These are phyloP conservation scores for Nixonia krombeini DNA, from an alignment of 1,140 invertebrate species.

Conservation along the genomic window DNA sequence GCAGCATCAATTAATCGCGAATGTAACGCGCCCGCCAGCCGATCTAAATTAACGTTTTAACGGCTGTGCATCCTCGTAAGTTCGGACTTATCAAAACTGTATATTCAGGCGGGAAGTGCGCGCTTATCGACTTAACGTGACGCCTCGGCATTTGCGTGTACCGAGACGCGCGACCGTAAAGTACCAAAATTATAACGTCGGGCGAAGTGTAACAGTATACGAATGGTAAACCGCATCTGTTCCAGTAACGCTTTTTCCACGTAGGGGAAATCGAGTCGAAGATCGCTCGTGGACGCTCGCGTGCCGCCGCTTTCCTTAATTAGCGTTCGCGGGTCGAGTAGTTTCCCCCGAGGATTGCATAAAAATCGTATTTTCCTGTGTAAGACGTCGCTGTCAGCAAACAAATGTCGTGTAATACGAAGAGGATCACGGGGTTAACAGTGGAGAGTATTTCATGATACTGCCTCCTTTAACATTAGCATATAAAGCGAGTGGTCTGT, in stretches of 20 bases:
- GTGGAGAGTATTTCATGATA: conserved; percentile 57
- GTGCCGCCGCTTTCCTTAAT: no score
- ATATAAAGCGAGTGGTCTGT: conserved; percentile 60
- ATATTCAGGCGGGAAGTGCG: background rate
- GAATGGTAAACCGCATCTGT: background rate
- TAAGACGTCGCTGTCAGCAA: conserved; percentile 33
- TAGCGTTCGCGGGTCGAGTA: no score
- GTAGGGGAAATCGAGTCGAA: background rate
- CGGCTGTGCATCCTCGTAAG: background rate
- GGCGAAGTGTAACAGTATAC: conserved; percentile 2
- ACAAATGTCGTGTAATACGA: conserved; percentile 47
- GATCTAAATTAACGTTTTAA: conserved; percentile 4
- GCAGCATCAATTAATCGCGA: no score
- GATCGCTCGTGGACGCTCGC: no score
- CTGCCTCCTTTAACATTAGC: conserved; percentile 52
- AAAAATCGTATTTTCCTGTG: conserved; percentile 38
- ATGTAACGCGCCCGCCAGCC: no score
- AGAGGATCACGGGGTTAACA: conserved; percentile 55
- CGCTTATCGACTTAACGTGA: background rate
- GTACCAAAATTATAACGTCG: background rate
- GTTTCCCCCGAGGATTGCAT: conserved; percentile 13
- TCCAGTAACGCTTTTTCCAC: background rate
- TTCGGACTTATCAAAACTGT: conserved; percentile 3
- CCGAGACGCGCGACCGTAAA: background rate
- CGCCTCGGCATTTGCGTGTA: background rate